Evolutionary conservation across 37 sponge, comb jelly and placozoan genomes (phyloP), one percentile per base, ranked within the genome.

Genomic region (Spongia lamella): DNA sequence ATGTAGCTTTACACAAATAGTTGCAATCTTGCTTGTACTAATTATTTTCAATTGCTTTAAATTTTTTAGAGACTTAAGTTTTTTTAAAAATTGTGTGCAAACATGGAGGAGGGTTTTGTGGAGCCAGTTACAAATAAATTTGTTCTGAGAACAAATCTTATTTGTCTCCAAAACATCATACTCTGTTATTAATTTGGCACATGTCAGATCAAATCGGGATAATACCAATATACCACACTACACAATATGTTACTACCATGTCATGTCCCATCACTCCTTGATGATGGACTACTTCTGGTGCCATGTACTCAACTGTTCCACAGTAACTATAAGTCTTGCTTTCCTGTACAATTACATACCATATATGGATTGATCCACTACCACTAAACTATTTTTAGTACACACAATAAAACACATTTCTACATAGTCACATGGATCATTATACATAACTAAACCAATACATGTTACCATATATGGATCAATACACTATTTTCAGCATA

Each of bases 231-330:
- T 24, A 21, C 33, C 2, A 24, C 16, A 31, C 30, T 33, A 61
- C 62, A 22, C 27, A 57, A 57, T 22, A 57, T 26, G 6, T 27
- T 26, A 22, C n/a, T 26, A 66, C 61, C 61, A 77, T 57, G 38
- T 72, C 73, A 26, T 88, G 89, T 2, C 89, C 89, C 31, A n/a
- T 52, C 60, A 73, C 75, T n/a, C 89, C 83, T 72, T 88, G 84
- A 0, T 51, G 53, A 43, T 43, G 47, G 33, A 97, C 77, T 51
- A 97, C 88, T 76, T 97, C 97, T 22, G 97, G 97, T 9, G 97
- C 94, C 97, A 97, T 97, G 84, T 97, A 97, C 79, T 97, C 97
- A 38, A 97, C 90, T 14, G 97, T 97, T 19, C 97, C 97, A 84
- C 97, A 97, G 68, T 88, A 97, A 1, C 94, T 93, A 71, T 90